A percentile compares a stretch with the other conserved stretches of the same genome.
Evolutionary conservation across 2,113 vertebrate species (phyloP).

Genomic region (Vulpes vulpes): DNA sequence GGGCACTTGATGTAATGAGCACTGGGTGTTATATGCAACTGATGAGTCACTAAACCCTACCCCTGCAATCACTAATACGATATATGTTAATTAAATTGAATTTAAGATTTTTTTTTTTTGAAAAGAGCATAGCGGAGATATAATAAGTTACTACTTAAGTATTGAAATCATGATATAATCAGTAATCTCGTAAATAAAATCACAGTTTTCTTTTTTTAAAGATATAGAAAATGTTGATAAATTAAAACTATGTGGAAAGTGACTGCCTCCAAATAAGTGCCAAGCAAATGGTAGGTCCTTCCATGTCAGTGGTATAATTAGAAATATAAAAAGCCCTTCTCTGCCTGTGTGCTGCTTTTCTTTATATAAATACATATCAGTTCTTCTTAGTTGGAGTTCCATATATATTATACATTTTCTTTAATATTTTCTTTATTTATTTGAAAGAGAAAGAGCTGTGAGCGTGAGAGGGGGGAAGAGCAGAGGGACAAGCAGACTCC

Average conservation of each 20-base stretch:
- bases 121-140: not conserved
- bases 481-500: no score
- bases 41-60: not conserved
- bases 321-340: not conserved
- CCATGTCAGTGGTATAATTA: not conserved
- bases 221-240: not conserved
- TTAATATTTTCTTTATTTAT: not conserved
- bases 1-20: not conserved
- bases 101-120: not conserved
- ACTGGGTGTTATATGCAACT: not conserved
- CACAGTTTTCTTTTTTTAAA: not conserved
- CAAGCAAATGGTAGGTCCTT: not conserved
- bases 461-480: no score
- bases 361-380: not conserved
- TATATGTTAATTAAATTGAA: not conserved
- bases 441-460: no score
- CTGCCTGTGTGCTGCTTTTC: not conserved
- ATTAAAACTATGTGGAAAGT: not conserved
- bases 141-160: conserved; percentile 10
- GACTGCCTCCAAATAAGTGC: not conserved
- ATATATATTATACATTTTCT: not conserved
- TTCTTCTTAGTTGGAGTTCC: conserved; percentile 15
- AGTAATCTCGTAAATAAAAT: not conserved
- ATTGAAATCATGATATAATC: not conserved
- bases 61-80: not conserved